Base-by-base conservation (phyloP, 2,797 vertebrate genomes). In the Sebastes ruberrimus region DNA sequence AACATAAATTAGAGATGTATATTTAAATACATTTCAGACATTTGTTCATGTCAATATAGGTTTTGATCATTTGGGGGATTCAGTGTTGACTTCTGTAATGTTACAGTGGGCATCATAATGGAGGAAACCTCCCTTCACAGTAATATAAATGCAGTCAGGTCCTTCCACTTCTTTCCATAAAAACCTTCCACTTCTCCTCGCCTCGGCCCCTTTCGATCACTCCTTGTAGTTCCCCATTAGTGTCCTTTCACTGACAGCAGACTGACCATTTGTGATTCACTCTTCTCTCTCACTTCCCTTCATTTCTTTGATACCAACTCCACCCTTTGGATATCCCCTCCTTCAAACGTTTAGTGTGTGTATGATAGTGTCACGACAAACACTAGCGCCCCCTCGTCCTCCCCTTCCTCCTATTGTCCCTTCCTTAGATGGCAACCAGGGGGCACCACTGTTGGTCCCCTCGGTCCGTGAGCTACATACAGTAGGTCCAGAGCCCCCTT, bases 401-500 rank as follows among this genome's bases (percentile, higher is more conserved):
- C 72, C 70, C 85, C 89, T 38, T 66, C 85, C 84, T 77, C 72
- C 83, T 78, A 62, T 46, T 85, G 87, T 82, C 70, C 89, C 85
- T 82, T 82, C 86, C 81, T 85, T 91, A 94, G 92, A 91, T 90
- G 87, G 83, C 79, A 88, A 86, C 89, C 81, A 74, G 83, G 81
- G 89, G 87, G 84, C 79, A 60, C 76, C 78, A 75, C 67, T 64
- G 71, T 70, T 65, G 73, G 78, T 71, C 72, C 81, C 87, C 84
- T 87, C 86, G 63, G 42, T 84, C 85, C 30, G 8, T 87, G 84
- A 92, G 78, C 86, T 71, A 68, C 86, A 86, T 63, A 88, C 84
- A 88, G 69, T 91, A 91, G 81, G 82, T 78, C 87, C 86, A 90
- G 87, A 90, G 85, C 85, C 78, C 89, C 81, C 76, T 84, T 66